A percentile compares a stretch with the other conserved stretches of the same genome.
phyloP scores from a whole-genome alignment of 2,888 invertebrate genomes.

The Himalopsyche tibetana region DNA sequence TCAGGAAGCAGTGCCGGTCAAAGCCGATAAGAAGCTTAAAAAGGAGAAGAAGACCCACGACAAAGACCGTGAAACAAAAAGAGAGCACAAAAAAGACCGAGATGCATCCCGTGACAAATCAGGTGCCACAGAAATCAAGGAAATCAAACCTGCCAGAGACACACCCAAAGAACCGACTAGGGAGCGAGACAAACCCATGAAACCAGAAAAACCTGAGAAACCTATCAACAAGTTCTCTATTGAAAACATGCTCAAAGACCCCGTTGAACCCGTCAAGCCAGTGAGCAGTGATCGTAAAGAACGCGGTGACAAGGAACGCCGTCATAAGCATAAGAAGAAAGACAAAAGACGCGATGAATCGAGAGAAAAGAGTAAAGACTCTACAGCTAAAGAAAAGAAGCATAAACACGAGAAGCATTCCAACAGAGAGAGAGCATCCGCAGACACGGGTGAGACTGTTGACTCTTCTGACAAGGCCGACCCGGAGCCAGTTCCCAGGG shows the following conservation, averaged over 20 bases:
- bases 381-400: constrained; percentile 74
- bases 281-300: constrained; percentile 73
- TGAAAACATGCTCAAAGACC: constrained; percentile 75
- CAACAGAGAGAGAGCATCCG: constrained; percentile 75
- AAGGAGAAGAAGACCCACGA: constrained; percentile 82
- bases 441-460: constrained; percentile 73
- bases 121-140: constrained; percentile 70
- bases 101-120: constrained; percentile 69
- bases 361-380: constrained; percentile 80
- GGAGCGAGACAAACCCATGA: constrained; percentile 70
- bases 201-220: constrained; percentile 74
- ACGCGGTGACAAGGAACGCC: constrained; percentile 76
- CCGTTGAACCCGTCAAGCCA: constrained; percentile 71
- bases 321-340: constrained; percentile 81
- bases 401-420: constrained; percentile 77
- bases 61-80: constrained; percentile 78
- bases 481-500: constrained; percentile 46
- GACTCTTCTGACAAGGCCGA: constrained; percentile 68
- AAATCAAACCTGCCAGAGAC: constrained; percentile 71
- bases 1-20: constrained; percentile 66
- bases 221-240: constrained; percentile 74
- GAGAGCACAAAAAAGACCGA: constrained; percentile 79
- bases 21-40: constrained; percentile 77
- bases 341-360: constrained; percentile 81
- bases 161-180: constrained; percentile 71